Evolutionary conservation across 53 echinoderm and acorn worm genomes (phyloP).

Genomic region (Arbacia lixula): DNA sequence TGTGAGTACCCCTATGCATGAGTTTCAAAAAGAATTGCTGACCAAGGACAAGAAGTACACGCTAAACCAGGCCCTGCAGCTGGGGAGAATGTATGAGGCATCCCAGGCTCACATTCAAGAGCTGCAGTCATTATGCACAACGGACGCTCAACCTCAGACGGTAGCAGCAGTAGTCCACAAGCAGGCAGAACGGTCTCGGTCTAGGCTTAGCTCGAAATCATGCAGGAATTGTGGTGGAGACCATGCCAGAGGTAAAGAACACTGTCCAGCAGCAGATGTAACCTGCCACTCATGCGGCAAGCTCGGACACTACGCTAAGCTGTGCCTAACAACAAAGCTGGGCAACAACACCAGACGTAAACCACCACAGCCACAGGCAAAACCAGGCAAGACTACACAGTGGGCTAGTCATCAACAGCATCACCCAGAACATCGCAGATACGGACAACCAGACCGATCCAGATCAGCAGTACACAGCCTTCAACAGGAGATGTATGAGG

Average conservation of each 20-base stretch:
- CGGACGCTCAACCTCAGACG: not conserved
- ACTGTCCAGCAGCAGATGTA: constrained; percentile 26
- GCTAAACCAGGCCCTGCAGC: constrained; percentile 32
- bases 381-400: not conserved
- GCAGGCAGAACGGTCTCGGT: not conserved
- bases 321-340: constrained; percentile 33
- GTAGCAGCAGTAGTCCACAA: no score
- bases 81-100: constrained; percentile 60
- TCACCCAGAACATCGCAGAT: no score
- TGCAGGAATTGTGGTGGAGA: constrained; percentile 48
- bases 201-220: no score
- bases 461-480: not conserved
- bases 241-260: constrained; percentile 9
- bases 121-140: constrained; percentile 15
- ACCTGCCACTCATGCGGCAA: constrained; percentile 15
- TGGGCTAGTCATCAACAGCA: not conserved
- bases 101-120: constrained; percentile 31
- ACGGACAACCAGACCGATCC: no score
- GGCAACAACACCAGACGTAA: not conserved
- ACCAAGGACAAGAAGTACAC: constrained; percentile 12
- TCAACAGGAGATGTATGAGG: no score
- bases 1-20: constrained; percentile 49
- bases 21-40: constrained; percentile 54
- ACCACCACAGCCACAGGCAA: not conserved
- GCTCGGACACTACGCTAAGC: constrained; percentile 40